Evolutionary conservation across 2,113 vertebrate genomes (phyloP), one percentile per base, ranked within the genome.

Genomic region (Colaptes auratus): DNA sequence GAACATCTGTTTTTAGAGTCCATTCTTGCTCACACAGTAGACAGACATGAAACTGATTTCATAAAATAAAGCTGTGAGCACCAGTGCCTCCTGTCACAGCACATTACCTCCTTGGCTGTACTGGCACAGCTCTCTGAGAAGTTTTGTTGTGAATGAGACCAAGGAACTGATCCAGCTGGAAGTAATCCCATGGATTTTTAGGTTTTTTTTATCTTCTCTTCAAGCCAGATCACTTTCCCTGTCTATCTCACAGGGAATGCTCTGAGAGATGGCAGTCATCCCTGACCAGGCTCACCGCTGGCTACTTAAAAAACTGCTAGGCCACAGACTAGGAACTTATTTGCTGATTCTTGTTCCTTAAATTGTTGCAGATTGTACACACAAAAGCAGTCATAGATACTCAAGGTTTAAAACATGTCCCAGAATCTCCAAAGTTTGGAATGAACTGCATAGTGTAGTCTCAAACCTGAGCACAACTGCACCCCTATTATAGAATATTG

Each of bases 41-140:
- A 24, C 42, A 86, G 58, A 42, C 8, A 7, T 20, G 52, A 93
- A 50, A 72, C 16, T 2, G 0, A 63, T 92, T 87, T 93, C 25
- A 69, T 79, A 89, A 89, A 95, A 90, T 61, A 82, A 73, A 91
- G 46, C n/a, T 50, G 91, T 89, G 67, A 89, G 75, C 82, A 59
- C 31, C 15, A 52, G 36, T 0, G 1, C 59, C 56, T 94, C 69
- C 76, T 88, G 65, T 90, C 88, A 94, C 75, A 82, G 75, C 24
- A 63, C 72, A 70, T 94, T 88, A 90, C 78, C 46, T 80, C 56
- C 56, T 63, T 64, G 28, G 46, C 19, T 33, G 24, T 73, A 76
- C 66, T 56, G 35, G 46, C 75, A 74, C 46, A 88, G 58, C 60
- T 88, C 28, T 36, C 52, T 58, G 18, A 91, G 67, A 87, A 52